These are phyloP conservation scores for Pentalonia nigronervosa DNA, from an alignment of 1,140 invertebrate genomes.

Conservation along the genomic window DNA sequence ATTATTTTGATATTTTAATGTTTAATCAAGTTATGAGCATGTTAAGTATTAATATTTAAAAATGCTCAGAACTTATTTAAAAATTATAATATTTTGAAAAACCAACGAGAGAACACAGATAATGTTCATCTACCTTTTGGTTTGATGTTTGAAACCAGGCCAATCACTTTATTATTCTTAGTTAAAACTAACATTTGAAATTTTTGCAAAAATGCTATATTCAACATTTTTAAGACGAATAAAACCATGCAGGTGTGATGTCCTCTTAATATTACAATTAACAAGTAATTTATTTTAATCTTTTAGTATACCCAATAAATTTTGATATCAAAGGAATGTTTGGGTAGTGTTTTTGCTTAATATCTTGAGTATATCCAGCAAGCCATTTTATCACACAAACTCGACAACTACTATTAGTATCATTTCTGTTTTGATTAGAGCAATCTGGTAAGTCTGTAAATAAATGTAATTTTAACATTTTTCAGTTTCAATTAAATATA, in stretches of 20 bases:
- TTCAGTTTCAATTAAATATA: background rate
- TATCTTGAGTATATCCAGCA: conserved; percentile 78
- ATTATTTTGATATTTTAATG: background rate
- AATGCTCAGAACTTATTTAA: too few species aligned
- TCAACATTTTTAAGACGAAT: background rate
- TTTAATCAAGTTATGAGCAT: too few species aligned
- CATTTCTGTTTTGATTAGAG: conserved; percentile 66
- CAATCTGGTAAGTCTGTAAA: conserved; percentile 66
- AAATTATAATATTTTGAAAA: too few species aligned
- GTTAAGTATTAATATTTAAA: too few species aligned
- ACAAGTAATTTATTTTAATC: background rate
- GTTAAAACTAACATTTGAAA: background rate
- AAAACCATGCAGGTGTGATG: background rate
- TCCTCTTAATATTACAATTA: background rate
- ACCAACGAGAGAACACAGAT: too few species aligned
- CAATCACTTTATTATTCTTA: background rate
- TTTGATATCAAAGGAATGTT: conserved; percentile 65
- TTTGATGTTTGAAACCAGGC: background rate
- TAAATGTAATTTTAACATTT: conserved; percentile 56
- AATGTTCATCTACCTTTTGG: background rate
- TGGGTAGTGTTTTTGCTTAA: conserved; percentile 65
- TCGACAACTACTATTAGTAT: conserved; percentile 76
- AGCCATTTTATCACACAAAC: conserved; percentile 90
- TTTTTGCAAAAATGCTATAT: background rate
- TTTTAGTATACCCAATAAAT: conserved; percentile 34